Conservation (phyloP, 1,140 invertebrate species). For the Lerema accius region DNA sequence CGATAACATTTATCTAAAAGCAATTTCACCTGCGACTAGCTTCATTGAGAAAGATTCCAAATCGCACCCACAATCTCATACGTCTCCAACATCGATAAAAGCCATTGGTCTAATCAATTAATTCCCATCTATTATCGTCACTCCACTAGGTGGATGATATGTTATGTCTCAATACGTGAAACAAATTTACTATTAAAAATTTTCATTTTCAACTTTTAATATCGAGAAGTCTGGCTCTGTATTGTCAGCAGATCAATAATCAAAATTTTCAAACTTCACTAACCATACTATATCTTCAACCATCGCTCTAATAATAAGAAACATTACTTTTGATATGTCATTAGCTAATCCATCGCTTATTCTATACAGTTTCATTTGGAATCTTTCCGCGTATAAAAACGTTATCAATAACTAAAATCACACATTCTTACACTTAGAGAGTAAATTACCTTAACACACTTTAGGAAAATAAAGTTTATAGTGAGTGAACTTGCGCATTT, state of each 20-base stretch:
- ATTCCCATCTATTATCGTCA: conserved; percentile 63
- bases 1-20: conserved; percentile 78
- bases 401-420: conserved; percentile 74
- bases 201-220: conserved; percentile 69
- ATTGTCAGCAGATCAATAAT: conserved; percentile 69
- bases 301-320: conserved; percentile 66
- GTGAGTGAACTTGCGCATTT: conserved; percentile 13
- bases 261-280: conserved; percentile 67
- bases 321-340: conserved; percentile 80
- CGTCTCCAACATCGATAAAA: conserved; percentile 42
- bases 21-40: conserved; percentile 75
- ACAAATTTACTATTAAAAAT: conserved; percentile 78
- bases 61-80: conserved; percentile 44
- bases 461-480: conserved; percentile 49
- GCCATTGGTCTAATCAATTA: conserved; percentile 67
- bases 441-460: conserved; percentile 67
- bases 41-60: conserved; percentile 81
- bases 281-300: conserved; percentile 58
- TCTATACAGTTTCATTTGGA: conserved; percentile 71
- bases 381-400: conserved; percentile 77
- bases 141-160: conserved; percentile 79
- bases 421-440: conserved; percentile 68
- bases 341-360: conserved; percentile 66
- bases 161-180: conserved; percentile 60
- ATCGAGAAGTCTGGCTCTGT: conserved; percentile 62